Base-by-base conservation (phyloP, 1,140 invertebrate genomes). In the Drosophila obscura region DNA sequence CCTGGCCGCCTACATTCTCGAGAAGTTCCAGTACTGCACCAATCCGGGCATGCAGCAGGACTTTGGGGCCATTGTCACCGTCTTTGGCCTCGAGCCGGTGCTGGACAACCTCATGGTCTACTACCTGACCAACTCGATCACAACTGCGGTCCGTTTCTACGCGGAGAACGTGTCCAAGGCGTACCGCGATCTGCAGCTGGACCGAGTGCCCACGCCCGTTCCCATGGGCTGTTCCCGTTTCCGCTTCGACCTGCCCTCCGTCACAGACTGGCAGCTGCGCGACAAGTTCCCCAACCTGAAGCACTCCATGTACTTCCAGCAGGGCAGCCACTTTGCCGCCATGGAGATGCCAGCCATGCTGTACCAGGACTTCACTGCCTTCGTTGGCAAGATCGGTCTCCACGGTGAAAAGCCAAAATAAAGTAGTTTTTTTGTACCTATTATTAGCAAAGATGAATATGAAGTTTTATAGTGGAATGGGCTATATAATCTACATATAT, bases 101-200 rank as follows among this genome's bases (percentile, higher is more conserved):
- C 92, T 98, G 2, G 97, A 98, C 64, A 97, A 97, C 85, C 87
- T 98, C 0, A 98, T 97, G 96, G 90, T 98, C 26, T 98, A 98
- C 88, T 98, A 96, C 95, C 80, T 95, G 0, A 94, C 95, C 0
- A 94, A 94, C 61, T 94, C 94, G 1, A 96, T 97, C 4, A 96
- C 95, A 0, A 95, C 96, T 0, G 95, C 96, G 0, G 93, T 94
- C 66, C 93, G 97, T 55, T 92, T 97, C 26, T 98, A 97, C 72
- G 93, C 95, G 1, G 96, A 97, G 92, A 92, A 83, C 1, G 93
- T 94, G 35, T 92, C 68, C 4, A 91, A 84, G 31, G 77, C 79
- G 11, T 91, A 87, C 13, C 79, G 85, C 4, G 73, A 64, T 6
- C 73, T 94, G 28, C 80, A 93, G 28, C 62, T 94, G 5, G 93